phyloP scores from a whole-genome alignment of 2,113 vertebrate species.

The Cercocebus atys region DNA sequence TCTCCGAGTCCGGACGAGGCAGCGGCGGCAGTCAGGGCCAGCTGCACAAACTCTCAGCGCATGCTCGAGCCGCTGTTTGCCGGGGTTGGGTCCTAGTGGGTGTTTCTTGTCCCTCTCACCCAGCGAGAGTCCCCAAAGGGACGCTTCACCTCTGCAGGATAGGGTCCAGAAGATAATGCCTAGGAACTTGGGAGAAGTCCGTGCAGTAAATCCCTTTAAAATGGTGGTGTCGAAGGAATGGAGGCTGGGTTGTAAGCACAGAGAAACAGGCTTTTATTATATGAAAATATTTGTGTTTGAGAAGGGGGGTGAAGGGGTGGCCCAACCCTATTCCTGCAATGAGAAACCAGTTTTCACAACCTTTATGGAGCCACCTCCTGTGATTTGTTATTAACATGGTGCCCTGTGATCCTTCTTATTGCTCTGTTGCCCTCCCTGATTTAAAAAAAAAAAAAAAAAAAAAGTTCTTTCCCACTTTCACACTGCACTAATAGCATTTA shows the following conservation, averaged over 20 bases:
- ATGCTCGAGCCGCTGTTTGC: constrained; percentile 74
- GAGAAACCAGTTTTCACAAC: constrained; percentile 70
- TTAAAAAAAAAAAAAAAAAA: background rate
- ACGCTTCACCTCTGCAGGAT: constrained; percentile 30
- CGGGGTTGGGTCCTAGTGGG: constrained; percentile 71
- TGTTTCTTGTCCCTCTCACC: constrained; percentile 66
- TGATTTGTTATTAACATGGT: constrained; percentile 62
- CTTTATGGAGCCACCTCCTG: constrained; percentile 67
- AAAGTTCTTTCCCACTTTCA: background rate
- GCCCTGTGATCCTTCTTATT: constrained; percentile 56
- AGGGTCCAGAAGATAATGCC: background rate
- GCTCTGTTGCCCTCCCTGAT: constrained; percentile 30
- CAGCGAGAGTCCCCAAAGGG: constrained; percentile 42
- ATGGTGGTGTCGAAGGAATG: constrained; percentile 41
- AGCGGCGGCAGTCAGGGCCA: constrained; percentile 73
- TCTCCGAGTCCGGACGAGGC: constrained; percentile 75
- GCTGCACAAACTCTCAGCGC: constrained; percentile 77
- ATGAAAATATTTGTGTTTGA: constrained; percentile 79
- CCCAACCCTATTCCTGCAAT: constrained; percentile 68
- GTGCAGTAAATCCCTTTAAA: background rate
- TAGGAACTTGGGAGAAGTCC: background rate
- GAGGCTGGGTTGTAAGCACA: constrained; percentile 45
- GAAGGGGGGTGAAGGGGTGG: constrained; percentile 65
- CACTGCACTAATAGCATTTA: background rate
- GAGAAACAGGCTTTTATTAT: constrained; percentile 75